These are phyloP conservation scores for Australoheros scitulus DNA, from an alignment of 2,113 vertebrate species.

Conservation along the genomic window DNA sequence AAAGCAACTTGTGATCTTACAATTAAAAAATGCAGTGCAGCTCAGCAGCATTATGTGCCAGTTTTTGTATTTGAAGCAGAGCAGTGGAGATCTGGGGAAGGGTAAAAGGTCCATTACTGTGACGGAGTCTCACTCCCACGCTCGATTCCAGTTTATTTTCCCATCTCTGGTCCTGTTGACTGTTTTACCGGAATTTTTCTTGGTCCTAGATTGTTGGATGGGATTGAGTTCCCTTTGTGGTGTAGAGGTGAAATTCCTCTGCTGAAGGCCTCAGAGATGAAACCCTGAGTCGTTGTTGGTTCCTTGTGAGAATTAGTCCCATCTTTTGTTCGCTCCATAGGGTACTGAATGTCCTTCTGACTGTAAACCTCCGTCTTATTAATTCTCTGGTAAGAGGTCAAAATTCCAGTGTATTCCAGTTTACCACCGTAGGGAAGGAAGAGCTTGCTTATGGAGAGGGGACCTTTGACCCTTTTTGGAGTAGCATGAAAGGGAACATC, in stretches of 20 bases:
- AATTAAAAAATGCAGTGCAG: neutral
- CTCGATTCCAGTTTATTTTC: conserved; percentile 1
- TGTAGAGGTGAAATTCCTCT: neutral
- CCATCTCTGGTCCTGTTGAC: neutral
- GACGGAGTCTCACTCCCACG: neutral
- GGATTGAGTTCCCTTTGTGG: neutral
- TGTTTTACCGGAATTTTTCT: neutral
- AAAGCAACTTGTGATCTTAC: neutral
- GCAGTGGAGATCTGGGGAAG: neutral
- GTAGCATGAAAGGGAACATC: neutral
- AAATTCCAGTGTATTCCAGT: neutral
- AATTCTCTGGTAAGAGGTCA: neutral
- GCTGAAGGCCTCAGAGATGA: neutral
- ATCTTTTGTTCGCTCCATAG: neutral
- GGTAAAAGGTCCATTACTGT: neutral
- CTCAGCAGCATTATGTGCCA: neutral
- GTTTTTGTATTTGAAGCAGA: neutral
- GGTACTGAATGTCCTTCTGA: neutral
- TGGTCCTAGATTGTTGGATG: neutral
- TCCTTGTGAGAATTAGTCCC: neutral
- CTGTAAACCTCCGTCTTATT: neutral
- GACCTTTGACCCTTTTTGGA: neutral
- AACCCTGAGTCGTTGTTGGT: neutral
- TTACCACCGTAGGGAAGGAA: neutral
- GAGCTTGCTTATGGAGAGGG: neutral